A percentile compares a stretch with the other conserved stretches of the same genome.
Evolutionary conservation across 2,113 vertebrate species (phyloP).

Genomic region (Helogale parvula): DNA sequence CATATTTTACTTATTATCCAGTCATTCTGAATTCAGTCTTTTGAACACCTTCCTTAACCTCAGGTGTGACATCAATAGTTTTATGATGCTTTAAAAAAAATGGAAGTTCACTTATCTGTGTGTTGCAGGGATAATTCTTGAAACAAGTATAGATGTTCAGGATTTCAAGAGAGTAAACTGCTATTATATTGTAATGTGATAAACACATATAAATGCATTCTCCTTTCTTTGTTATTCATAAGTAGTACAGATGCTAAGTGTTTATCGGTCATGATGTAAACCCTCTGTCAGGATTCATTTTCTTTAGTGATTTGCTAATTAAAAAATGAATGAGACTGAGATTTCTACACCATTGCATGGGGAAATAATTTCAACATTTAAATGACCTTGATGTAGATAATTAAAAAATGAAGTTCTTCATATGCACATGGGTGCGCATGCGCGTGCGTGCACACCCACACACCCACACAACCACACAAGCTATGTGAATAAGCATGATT

Average conservation of each 20-base stretch:
- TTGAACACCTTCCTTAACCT: not conserved
- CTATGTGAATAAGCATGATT: not conserved
- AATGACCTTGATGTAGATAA: not conserved
- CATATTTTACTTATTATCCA: not conserved
- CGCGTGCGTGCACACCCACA: not conserved
- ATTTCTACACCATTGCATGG: not conserved
- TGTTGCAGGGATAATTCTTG: not conserved
- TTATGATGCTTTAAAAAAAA: not conserved
- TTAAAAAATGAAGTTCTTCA: not conserved
- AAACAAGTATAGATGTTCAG: not conserved
- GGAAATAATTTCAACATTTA: not conserved
- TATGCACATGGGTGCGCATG: accelerated
- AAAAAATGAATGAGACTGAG: not conserved
- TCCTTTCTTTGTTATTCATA: not conserved
- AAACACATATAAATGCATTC: not conserved
- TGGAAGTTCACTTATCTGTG: not conserved
- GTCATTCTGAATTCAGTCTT: slow-evolving; percentile 1
- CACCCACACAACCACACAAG: not conserved
- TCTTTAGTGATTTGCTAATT: not conserved
- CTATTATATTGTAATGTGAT: not conserved
- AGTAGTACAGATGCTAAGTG: not conserved
- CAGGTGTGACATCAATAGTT: not conserved
- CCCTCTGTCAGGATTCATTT: not conserved
- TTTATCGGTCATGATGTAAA: not conserved
- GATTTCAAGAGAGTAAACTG: not conserved